phyloP scores from a whole-genome alignment of 92 coral and sea anemone species.

The Ricordea florida region DNA sequence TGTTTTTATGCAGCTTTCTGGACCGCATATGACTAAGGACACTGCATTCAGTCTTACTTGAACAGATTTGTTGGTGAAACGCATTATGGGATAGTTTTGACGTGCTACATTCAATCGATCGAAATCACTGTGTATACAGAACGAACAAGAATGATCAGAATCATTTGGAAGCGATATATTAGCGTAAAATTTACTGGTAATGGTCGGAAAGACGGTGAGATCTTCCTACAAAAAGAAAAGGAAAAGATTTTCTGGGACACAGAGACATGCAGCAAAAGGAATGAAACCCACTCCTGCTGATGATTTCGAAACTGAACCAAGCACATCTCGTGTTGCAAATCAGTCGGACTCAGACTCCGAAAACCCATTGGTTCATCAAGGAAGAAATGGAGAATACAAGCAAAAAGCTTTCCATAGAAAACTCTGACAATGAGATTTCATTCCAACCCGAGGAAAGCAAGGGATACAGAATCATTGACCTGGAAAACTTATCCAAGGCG shows the following conservation, averaged over 20 bases:
- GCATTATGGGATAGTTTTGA: too few relatives aligned
- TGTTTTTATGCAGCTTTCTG: too few relatives aligned
- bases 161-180: slow-evolving; percentile 10
- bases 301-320: slow-evolving; percentile 30
- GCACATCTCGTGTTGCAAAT: slow-evolving; percentile 18
- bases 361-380: slow-evolving; percentile 59
- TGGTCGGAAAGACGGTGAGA: slow-evolving; percentile 38
- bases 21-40: too few relatives aligned
- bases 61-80: too few relatives aligned
- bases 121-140: background rate
- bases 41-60: too few relatives aligned
- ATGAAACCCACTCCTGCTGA: slow-evolving; percentile 27
- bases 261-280: slow-evolving; percentile 29
- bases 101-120: too few relatives aligned
- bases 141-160: background rate
- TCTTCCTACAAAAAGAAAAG: slow-evolving; percentile 50
- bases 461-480: slow-evolving; percentile 55
- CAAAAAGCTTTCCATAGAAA: slow-evolving; percentile 2
- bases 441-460: slow-evolving; percentile 32
- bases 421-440: slow-evolving; percentile 1
- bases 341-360: slow-evolving; percentile 37
- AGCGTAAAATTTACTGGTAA: slow-evolving; percentile 10
- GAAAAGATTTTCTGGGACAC: slow-evolving; percentile 63
- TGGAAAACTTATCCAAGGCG: slow-evolving; percentile 41
- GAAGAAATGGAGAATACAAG: slow-evolving; percentile 47